These are phyloP conservation scores for Nilaparvata lugens DNA, from an alignment of 1,140 invertebrate genomes.

Conservation along the genomic window DNA sequence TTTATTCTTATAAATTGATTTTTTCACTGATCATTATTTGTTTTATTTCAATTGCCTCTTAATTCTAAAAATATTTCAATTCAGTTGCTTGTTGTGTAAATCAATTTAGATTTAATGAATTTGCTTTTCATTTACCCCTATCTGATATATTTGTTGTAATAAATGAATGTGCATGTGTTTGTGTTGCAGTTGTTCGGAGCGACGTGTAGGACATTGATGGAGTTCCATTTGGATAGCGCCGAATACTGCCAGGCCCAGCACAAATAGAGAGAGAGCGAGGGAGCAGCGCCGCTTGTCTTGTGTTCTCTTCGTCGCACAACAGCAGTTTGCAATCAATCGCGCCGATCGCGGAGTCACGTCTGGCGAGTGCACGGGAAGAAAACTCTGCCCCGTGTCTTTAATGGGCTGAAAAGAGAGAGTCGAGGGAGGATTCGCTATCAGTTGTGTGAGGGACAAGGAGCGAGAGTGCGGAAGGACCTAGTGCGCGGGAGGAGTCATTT, in stretches of 20 bases:
- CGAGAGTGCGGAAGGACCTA: background rate
- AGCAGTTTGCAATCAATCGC: conserved; percentile 23
- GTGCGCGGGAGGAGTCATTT: background rate
- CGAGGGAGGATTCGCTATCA: background rate
- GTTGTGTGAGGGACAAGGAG: background rate
- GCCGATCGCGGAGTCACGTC: conserved; percentile 22
- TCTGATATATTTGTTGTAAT: no score
- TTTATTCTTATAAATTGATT: no score
- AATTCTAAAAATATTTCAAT: no score
- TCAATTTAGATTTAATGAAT: no score
- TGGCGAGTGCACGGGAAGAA: conserved; percentile 25
- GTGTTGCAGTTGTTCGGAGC: conserved; percentile 50
- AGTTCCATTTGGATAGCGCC: conserved; percentile 91
- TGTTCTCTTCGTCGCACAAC: conserved; percentile 11
- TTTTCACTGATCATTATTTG: no score
- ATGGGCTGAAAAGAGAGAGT: conserved; percentile 13
- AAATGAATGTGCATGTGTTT: no score
- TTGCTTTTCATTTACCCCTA: no score
- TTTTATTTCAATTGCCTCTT: no score
- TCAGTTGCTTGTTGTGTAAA: no score
- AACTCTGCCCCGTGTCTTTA: conserved; percentile 18
- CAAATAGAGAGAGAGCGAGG: conserved; percentile 53
- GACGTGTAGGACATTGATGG: conserved; percentile 82
- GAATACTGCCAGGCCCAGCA: conserved; percentile 95
- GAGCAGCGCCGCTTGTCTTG: conserved; percentile 17